Evolutionary conservation across 2,888 invertebrate species (phyloP), one percentile per base, ranked within the genome.

Genomic region (Psococerastis gibbosa): DNA sequence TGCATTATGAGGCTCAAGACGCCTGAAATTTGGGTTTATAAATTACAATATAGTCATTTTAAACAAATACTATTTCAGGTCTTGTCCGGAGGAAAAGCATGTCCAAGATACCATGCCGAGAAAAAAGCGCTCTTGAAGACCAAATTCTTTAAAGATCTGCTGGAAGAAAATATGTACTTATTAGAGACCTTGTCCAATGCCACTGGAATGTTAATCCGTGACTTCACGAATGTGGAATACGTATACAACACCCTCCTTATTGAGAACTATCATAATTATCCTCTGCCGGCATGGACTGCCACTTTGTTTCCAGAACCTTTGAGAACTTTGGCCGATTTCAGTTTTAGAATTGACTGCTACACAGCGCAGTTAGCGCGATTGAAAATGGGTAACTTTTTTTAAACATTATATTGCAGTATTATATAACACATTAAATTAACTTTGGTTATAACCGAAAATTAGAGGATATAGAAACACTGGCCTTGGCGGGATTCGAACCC

Each of bases 161-260:
- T 20, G n/a, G 38, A 38, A 18, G 22, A 17, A 5, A 5, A 18
- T 38, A 18, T n/a, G 4, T 13, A 38, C 20, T 38, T 38, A 38
- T 38, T 20, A 13, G 17, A 9, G 38, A 20, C 17, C 16, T 18
- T 38, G 22, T 18, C 38, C 15, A 18, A 38, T 13, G 22, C 17
- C 4, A 38, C 20, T 38, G 38, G 38, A 15, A 13, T 20, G 18
- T 20, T 13, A n/a, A 17, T 38, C 8, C 4, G 13, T 20, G 20
- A 20, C 17, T 17, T 78, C 34, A 56, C 64, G 49, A 63, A 64
- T 20, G 62, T 78, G 1, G 65, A 70, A 47, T 70, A 68, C 47
- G 58, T 85, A 9, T 82, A 76, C 54, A 75, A 73, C 52, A 70
- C 66, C 1, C 59, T 85, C 3, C 69, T 61, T 33, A 81, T 85